Percentiles rank a stretch among this genome's conserved stretches.
phyloP scores from a whole-genome alignment of 2,888 invertebrate species.

The Apamea crenata region DNA sequence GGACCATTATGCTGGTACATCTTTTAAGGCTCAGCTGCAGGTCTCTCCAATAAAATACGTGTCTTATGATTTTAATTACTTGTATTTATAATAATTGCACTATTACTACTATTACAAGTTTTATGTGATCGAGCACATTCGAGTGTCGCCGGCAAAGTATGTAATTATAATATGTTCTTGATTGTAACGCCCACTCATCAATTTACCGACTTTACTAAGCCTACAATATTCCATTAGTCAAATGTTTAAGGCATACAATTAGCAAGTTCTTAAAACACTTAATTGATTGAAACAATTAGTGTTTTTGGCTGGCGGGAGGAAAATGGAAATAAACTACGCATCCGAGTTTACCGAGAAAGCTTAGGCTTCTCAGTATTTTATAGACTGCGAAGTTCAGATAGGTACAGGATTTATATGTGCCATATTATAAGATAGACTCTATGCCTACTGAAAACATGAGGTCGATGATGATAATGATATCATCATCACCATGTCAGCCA shows the following conservation, averaged over 20 bases:
- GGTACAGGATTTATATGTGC: neutral
- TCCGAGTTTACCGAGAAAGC: conserved; percentile 11
- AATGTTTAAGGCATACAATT: conserved; percentile 7
- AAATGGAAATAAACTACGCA: conserved; percentile 10
- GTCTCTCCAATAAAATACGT: too few species aligned
- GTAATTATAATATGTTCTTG: too few species aligned
- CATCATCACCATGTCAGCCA: too few species aligned
- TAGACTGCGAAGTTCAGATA: neutral
- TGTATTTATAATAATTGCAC: neutral
- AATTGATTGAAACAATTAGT: neutral
- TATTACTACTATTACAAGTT: neutral
- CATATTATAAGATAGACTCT: neutral
- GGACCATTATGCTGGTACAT: conserved; percentile 70
- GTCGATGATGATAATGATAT: too few species aligned
- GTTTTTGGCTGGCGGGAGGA: neutral
- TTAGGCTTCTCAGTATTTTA: neutral
- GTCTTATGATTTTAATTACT: too few species aligned
- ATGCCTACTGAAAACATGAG: neutral
- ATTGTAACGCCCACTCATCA: too few species aligned
- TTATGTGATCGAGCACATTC: neutral
- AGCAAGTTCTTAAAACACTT: neutral
- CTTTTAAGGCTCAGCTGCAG: too few species aligned
- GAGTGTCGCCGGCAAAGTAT: neutral
- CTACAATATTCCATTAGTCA: neutral
- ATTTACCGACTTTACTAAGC: neutral